These are phyloP conservation scores for Melanostoma scalare DNA, from an alignment of 2,888 invertebrate genomes.

Conservation along the genomic window DNA sequence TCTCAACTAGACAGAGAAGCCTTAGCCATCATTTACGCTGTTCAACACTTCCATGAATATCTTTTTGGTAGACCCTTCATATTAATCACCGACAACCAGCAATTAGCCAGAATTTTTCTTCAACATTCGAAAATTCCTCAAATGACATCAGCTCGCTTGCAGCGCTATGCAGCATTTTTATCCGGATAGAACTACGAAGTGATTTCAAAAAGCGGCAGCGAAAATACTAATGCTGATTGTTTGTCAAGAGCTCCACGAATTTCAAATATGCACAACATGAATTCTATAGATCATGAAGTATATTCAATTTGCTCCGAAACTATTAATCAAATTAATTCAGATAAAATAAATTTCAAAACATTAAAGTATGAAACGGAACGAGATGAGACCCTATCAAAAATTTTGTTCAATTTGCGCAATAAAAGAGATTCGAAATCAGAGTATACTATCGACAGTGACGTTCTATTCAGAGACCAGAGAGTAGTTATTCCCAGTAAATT, in stretches of 20 bases:
- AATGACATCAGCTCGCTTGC: constrained; percentile 30
- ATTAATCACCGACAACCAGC: constrained; percentile 4
- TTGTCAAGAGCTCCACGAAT: constrained; percentile 55
- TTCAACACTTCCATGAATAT: constrained; percentile 22
- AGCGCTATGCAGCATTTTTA: constrained; percentile 20
- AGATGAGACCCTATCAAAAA: constrained; percentile 50
- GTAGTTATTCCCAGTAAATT: constrained; percentile 68
- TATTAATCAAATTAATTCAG: constrained; percentile 3
- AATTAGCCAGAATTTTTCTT: constrained; percentile 15
- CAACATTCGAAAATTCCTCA: constrained; percentile 12
- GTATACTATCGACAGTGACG: constrained; percentile 57
- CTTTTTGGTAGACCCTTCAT: constrained; percentile 16
- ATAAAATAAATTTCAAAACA: constrained; percentile 49
- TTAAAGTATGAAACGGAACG: constrained; percentile 41
- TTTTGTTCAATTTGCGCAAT: constrained; percentile 40
- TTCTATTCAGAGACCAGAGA: constrained; percentile 69
- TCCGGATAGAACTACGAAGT: constrained; percentile 18
- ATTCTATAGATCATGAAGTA: constrained; percentile 3
- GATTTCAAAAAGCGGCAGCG: background rate
- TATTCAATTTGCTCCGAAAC: background rate
- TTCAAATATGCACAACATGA: too few relatives aligned
- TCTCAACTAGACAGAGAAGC: constrained; percentile 34
- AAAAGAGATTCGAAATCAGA: constrained; percentile 36
- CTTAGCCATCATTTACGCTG: constrained; percentile 25
- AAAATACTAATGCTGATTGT: constrained; percentile 38